phyloP scores from a whole-genome alignment of 2,113 vertebrate genomes.

The Melanocharis versteri region DNA sequence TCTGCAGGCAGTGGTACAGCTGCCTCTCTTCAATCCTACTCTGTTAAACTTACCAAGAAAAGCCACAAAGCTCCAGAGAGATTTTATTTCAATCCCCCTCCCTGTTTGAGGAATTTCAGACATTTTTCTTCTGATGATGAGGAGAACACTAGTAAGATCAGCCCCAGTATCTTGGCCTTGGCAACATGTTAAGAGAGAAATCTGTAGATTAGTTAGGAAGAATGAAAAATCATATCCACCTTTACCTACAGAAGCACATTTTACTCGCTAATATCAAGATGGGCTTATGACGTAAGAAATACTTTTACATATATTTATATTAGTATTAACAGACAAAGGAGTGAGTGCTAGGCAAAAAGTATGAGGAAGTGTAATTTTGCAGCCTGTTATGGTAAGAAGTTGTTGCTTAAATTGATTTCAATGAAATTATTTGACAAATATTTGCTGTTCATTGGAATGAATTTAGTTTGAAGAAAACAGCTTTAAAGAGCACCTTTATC shows the following conservation, averaged over 20 bases:
- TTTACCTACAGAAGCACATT: background rate
- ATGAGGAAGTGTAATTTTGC: background rate
- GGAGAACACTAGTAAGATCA: background rate
- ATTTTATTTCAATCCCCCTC: background rate
- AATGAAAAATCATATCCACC: background rate
- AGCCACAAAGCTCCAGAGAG: background rate
- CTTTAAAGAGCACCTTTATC: background rate
- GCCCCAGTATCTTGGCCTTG: background rate
- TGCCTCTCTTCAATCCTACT: background rate
- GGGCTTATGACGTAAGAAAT: background rate
- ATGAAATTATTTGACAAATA: background rate
- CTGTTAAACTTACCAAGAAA: background rate
- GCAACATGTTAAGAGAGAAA: background rate
- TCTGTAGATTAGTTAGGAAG: background rate
- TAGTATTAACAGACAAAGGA: background rate
- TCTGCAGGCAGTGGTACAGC: background rate
- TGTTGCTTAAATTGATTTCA: background rate
- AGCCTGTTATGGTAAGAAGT: background rate
- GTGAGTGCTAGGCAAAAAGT: background rate
- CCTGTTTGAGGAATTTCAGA: background rate
- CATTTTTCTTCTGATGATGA: background rate
- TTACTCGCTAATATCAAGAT: background rate
- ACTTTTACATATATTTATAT: background rate
- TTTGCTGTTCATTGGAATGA: background rate
- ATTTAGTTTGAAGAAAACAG: background rate